Base-by-base conservation (phyloP, 2,113 vertebrate species). In the Oxygymnocypris stewartii region DNA sequence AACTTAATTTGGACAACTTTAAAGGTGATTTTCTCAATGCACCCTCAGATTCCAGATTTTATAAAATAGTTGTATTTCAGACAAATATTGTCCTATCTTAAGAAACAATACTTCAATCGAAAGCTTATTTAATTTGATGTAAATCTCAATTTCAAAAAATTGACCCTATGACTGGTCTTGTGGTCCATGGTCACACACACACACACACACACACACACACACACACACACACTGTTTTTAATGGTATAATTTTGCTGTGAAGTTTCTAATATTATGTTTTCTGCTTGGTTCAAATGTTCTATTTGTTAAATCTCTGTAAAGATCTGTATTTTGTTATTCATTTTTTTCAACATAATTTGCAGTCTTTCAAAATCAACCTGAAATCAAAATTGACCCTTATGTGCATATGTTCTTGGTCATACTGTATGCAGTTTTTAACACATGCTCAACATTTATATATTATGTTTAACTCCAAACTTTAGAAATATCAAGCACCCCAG, bases 401-500 rank as follows among this genome's bases (percentile, higher is more conserved):
- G 6, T 31, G 35, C 14, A 35, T 54, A 54, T 54, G 8, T 23
- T 59, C 4, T 20, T 23, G 57, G 8, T 59, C 57, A 59, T 59
- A 23, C 18, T 59, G 20, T 59, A 59, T 59, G 57, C 57, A 2
- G 57, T 23, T 59, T 59, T 8, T 47, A 47, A 75, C 2, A 23
- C 23, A 75, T n/a, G n/a, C 9, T 44, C n/a, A 4, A 25, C 23
- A 44, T 47, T 75, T 47, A 13, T 25, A 75, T 73, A 42, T 73
- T 20, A 12, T 31, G 3, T 42, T 65, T 1, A 16, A 23, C 16
- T 12, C n/a, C 75, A 28, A 54, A 10, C 6, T 77, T 28, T 57
- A 87, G 79, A 37, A 85, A 74, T 40, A 79, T 87, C 77, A 63
- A 49, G 10, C 20, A 35, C 28, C 69, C 7, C 86, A 94, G 92